Evolutionary conservation across 1,140 invertebrate genomes (phyloP), one percentile per base, ranked within the genome.

Genomic region (Apis cerana): DNA sequence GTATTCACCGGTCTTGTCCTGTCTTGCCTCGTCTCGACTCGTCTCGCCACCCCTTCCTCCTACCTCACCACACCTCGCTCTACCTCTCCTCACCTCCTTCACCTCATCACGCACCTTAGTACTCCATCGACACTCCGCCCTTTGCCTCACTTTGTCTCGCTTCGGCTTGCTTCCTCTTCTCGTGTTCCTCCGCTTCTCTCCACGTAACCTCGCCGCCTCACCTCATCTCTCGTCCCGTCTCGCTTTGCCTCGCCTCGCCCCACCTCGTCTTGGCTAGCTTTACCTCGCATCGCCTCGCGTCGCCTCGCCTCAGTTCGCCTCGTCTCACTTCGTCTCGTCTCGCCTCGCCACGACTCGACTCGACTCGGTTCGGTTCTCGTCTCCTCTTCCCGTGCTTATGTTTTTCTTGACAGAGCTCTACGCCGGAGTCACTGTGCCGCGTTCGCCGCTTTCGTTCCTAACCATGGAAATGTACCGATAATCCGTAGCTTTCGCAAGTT

Each of bases 1-100:
- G 88, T 89, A 82, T 82, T 82, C 80, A 75, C 79, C 85, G 87
- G 89, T 91, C 89, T 86, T 84, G 83, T 74, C 79, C 75, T 71
- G 83, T 52, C 80, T 75, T 79, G 83, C 67, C 67, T 74, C 27
- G 43, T 21, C 71, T 64, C 70, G 33, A 33, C 70, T 61, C 50
- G n/a, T 21, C 61, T 80, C 33, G n/a, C 2, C 79, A 58, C 33
- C n/a, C 58, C 33, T 33, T 76, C n/a, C n/a, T 21, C 52, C 54
- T 15, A 23, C 50, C 76, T 59, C 76, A n/a, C 58, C 69, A 50
- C 69, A 43, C 71, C 52, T 33, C n/a, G 52, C 50, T 43, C 11
- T 23, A 48, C 12, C 27, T 68, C 74, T 15, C 72, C 52, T 54
- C 69, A 10, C 68, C 69, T 71, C 54, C 56, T 50, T 71, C 58